Conservation (phyloP, 1,140 invertebrate genomes). For the Monochamus saltuarius region DNA sequence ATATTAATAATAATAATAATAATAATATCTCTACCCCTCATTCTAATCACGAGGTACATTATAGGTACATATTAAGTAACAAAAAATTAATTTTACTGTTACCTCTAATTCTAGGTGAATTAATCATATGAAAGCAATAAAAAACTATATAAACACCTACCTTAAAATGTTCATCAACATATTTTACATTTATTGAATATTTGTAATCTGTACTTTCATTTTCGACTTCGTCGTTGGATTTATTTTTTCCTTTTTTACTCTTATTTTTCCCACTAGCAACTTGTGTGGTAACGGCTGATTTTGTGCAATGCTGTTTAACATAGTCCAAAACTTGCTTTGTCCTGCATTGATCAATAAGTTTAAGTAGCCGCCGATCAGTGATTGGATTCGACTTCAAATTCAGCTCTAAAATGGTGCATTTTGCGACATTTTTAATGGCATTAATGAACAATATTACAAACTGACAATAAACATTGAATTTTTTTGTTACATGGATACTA, state of each 20-base stretch:
- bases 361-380: slow-evolving; percentile 68
- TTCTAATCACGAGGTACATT: too few species aligned
- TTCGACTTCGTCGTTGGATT: slow-evolving; percentile 37
- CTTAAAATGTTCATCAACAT: slow-evolving; percentile 30
- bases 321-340: slow-evolving; percentile 72
- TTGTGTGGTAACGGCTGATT: slow-evolving; percentile 47
- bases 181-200: slow-evolving; percentile 45
- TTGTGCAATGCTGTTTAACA: slow-evolving; percentile 62
- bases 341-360: slow-evolving; percentile 69
- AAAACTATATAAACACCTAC: not conserved
- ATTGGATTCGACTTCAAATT: slow-evolving; percentile 70
- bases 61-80: too few species aligned
- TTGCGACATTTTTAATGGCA: not conserved
- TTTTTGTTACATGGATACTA: too few species aligned
- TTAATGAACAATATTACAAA: not conserved
- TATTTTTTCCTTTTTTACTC: slow-evolving; percentile 54
- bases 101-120: too few species aligned
- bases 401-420: slow-evolving; percentile 28
- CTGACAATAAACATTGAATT: not conserved
- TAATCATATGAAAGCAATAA: too few species aligned
- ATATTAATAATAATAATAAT: too few species aligned
- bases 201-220: slow-evolving; percentile 42
- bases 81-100: too few species aligned
- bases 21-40: too few species aligned
- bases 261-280: slow-evolving; percentile 53